Evolutionary conservation across 2,113 vertebrate species (phyloP).

Genomic region (Paedocypris sp.): DNA sequence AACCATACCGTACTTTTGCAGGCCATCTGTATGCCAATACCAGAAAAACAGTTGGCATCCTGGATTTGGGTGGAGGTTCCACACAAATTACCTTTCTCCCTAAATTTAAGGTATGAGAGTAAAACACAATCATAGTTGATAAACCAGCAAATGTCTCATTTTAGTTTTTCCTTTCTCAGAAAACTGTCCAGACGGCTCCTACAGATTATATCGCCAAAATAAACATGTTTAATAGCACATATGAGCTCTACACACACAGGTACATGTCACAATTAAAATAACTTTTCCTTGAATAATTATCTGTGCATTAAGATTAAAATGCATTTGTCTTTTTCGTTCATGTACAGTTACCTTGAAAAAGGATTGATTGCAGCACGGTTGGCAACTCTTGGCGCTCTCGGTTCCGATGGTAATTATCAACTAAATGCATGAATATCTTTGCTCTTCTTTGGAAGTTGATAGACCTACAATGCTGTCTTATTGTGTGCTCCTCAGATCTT

Average conservation of each 20-base stretch:
- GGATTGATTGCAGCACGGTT: slow-evolving; percentile 83
- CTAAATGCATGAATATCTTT: not conserved
- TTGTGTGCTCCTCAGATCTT: slow-evolving; percentile 46
- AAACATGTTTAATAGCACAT: slow-evolving; percentile 87
- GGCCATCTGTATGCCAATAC: slow-evolving; percentile 81
- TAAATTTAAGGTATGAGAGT: slow-evolving; percentile 69
- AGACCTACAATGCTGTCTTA: not conserved
- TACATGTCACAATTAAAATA: too few species aligned
- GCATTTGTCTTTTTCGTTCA: slow-evolving; percentile 24
- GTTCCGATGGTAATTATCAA: slow-evolving; percentile 67
- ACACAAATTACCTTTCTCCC: slow-evolving; percentile 97
- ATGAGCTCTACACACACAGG: slow-evolving; percentile 93
- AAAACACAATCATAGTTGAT: not conserved
- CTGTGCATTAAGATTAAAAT: not conserved
- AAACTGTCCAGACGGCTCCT: slow-evolving; percentile 77
- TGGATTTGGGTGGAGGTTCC: slow-evolving; percentile 93
- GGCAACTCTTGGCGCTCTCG: slow-evolving; percentile 80
- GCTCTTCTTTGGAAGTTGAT: not conserved
- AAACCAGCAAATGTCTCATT: not conserved
- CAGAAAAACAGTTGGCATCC: slow-evolving; percentile 74
- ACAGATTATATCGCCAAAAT: slow-evolving; percentile 75
- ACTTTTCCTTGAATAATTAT: not conserved
- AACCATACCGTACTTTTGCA: slow-evolving; percentile 42
- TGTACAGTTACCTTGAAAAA: slow-evolving; percentile 85
- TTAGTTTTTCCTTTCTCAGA: slow-evolving; percentile 48